phyloP scores from a whole-genome alignment of 2,113 vertebrate species.

The Alosa alosa region DNA sequence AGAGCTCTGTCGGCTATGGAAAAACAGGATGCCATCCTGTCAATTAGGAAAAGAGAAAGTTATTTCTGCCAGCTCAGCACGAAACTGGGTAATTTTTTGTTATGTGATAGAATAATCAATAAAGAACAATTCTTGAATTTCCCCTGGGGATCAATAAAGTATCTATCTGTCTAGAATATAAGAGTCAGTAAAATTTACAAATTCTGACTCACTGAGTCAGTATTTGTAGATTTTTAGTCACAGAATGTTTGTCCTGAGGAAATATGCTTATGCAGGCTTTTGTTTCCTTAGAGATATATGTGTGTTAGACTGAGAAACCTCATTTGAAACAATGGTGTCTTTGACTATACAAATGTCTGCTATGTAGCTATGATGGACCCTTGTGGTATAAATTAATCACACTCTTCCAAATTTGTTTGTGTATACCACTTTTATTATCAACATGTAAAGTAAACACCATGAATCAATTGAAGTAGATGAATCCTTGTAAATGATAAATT shows the following conservation, averaged over 20 bases:
- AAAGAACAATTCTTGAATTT: no score
- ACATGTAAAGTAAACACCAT: background rate
- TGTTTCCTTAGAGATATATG: background rate
- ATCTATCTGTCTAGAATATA: no score
- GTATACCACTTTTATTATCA: background rate
- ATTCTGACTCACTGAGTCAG: background rate
- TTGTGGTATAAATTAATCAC: background rate
- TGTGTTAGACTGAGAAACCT: background rate
- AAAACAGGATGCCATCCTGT: conserved; percentile 67
- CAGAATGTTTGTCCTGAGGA: background rate
- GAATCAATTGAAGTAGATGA: background rate
- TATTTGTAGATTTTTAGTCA: background rate
- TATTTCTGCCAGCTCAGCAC: conserved; percentile 48
- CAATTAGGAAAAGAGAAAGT: conserved; percentile 55
- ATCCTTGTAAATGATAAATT: background rate
- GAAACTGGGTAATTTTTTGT: background rate
- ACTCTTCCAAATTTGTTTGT: background rate
- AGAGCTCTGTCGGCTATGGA: conserved; percentile 61
- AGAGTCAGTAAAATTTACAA: no score
- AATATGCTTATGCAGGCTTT: background rate
- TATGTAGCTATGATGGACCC: background rate
- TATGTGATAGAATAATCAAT: background rate
- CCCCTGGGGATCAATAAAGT: no score
- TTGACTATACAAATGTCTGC: background rate
- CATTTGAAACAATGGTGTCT: background rate